Percentiles rank a stretch among this genome's conserved stretches.
phyloP scores from a whole-genome alignment of 2,113 vertebrate genomes.

The Colaptes auratus region DNA sequence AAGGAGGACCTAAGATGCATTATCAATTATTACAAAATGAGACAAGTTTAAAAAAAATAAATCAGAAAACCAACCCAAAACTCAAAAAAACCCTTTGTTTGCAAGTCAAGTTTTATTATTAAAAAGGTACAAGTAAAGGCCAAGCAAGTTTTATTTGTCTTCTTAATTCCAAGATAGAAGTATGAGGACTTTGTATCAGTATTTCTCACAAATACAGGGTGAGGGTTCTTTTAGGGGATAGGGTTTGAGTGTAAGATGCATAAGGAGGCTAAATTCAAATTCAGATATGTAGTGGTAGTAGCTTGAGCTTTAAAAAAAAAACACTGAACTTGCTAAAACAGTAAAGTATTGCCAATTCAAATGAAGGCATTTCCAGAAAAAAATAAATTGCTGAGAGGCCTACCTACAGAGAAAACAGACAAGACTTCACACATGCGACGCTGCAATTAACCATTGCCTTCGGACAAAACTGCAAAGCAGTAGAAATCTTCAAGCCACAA shows the following conservation, averaged over 20 bases:
- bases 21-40: neutral
- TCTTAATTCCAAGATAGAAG: neutral
- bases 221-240: neutral
- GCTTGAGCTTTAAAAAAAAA: neutral
- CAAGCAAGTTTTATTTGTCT: neutral
- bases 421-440: neutral
- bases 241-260: neutral
- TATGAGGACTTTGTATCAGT: neutral
- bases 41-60: neutral
- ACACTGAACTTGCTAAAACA: neutral
- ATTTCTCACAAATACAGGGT: neutral
- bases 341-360: neutral
- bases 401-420: neutral
- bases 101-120: conserved; percentile 44
- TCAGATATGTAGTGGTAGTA: neutral
- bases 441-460: neutral
- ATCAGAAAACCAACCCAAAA: neutral
- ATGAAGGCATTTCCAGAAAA: neutral
- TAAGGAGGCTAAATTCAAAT: neutral
- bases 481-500: neutral
- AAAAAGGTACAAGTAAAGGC: neutral
- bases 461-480: neutral
- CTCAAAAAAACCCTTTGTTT: neutral
- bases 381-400: neutral
- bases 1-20: neutral